Evolutionary conservation across 1,140 invertebrate genomes (phyloP), one percentile per base, ranked within the genome.

Genomic region (Drosophila bocqueti): DNA sequence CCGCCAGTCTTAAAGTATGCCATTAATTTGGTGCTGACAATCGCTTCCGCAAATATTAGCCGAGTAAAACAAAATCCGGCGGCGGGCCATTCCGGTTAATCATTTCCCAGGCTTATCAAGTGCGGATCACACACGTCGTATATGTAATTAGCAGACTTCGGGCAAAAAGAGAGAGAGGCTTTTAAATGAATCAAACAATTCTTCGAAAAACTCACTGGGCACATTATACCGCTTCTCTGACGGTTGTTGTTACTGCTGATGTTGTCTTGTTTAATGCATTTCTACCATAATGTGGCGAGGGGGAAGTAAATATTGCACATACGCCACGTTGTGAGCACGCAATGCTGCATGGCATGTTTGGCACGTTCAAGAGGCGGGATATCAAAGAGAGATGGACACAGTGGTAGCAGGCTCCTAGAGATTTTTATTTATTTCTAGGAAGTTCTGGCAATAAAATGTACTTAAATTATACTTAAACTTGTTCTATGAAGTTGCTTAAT

Each of bases 251-350:
- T 57, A 46, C 59, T 73, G 80, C 16, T 29, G 46, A 31, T 60
- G 64, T 71, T 73, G 68, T 73, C 68, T 43, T 38, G 38, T 73
- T 81, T 84, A 81, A 79, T 89, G 84, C 84, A 87, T 81, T 80
- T 78, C 26, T 18, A 52, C 65, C 65, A 73, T 50, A 38, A 49
- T 76, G 54, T 38, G 43, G 31, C 54, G 29, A 42, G 21, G 66
- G 66, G 68, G 34, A 81, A 54, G 52, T 74, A 83, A 78, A 84
- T 67, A 89, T 87, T 87, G 81, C 84, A 77, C 73, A 89, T 89
- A 83, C 84, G 81, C 81, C 77, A 69, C 77, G 74, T 89, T 78
- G 79, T 65, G 63, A 67, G 72, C 80, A 85, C 83, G 82, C 78
- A 85, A 81, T 66, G 46, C 82, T 83, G 77, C 74, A 81, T 68